A percentile compares a stretch with the other conserved stretches of the same genome.
These are phyloP conservation scores for Chalcosyrphus nemorum DNA, from an alignment of 2,888 invertebrate genomes.

Conservation along the genomic window DNA sequence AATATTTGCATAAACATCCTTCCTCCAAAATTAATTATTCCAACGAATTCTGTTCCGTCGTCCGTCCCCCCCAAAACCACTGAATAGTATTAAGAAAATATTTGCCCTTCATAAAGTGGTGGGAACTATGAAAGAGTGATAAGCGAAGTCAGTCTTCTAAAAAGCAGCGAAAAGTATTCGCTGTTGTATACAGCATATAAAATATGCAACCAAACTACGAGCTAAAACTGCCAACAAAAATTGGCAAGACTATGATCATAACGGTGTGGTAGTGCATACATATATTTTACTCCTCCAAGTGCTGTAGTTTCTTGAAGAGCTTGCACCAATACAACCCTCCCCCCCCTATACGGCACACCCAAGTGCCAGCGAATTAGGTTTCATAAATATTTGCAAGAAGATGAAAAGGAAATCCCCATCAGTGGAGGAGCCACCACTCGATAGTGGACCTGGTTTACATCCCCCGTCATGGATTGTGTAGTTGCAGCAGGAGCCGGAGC, in stretches of 20 bases:
- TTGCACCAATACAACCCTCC: conserved; percentile 11
- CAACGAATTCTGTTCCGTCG: background rate
- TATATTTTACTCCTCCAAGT: conserved; percentile 50
- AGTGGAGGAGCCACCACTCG: conserved; percentile 22
- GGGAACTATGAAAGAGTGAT: background rate
- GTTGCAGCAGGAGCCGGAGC: conserved; percentile 6
- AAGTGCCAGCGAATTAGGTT: conserved; percentile 64
- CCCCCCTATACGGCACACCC: conserved; percentile 6
- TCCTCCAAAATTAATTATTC: conserved; percentile 17
- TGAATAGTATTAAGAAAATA: conserved; percentile 43
- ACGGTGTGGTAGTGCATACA: conserved; percentile 46
- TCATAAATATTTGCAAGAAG: conserved; percentile 66
- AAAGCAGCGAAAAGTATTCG: background rate
- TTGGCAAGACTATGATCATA: conserved; percentile 27
- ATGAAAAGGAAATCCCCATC: conserved; percentile 45
- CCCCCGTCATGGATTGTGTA: conserved; percentile 24
- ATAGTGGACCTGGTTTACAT: conserved; percentile 69
- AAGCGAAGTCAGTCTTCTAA: background rate
- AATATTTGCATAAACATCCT: conserved; percentile 18
- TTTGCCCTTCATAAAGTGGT: conserved; percentile 2
- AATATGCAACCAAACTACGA: conserved; percentile 15
- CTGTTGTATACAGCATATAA: background rate
- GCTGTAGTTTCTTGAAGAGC: conserved; percentile 38
- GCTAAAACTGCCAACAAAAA: conserved; percentile 1
- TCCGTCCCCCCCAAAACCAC: conserved; percentile 1